These are phyloP conservation scores for Campoletis sonorensis DNA, from an alignment of 1,140 invertebrate species.

Conservation along the genomic window DNA sequence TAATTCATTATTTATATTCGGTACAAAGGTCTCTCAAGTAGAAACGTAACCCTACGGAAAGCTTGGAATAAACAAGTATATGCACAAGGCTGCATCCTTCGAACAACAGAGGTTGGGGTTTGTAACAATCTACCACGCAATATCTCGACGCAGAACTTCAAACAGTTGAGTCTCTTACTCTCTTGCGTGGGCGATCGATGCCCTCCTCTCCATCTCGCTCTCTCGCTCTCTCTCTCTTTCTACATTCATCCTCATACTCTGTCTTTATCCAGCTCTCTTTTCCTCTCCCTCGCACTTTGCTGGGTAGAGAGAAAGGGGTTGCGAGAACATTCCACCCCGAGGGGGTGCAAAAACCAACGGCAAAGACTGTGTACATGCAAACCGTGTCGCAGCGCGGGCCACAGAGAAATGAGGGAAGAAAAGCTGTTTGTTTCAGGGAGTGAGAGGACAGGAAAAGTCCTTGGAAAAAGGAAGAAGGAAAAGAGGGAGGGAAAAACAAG, in stretches of 20 bases:
- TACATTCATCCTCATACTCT: neutral
- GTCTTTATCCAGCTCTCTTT: too few species aligned
- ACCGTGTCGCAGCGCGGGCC: neutral
- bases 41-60: neutral
- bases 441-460: neutral
- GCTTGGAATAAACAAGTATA: neutral
- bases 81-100: neutral
- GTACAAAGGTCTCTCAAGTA: neutral
- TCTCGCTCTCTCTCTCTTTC: too few species aligned
- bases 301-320: constrained; percentile 9
- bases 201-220: neutral
- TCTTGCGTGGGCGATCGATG: constrained; percentile 32
- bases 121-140: constrained; percentile 43
- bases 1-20: neutral
- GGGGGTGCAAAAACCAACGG: constrained; percentile 1
- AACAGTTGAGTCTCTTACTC: constrained; percentile 16
- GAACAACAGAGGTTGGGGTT: neutral
- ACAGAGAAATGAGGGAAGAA: constrained; percentile 38
- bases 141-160: constrained; percentile 42
- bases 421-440: constrained; percentile 42
- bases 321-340: neutral
- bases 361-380: constrained; percentile 11
- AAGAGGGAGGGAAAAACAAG: neutral
- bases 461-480: constrained; percentile 5
- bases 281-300: neutral